Base-by-base conservation (phyloP, 2,797 vertebrate species). In the Chelon labrosus region DNA sequence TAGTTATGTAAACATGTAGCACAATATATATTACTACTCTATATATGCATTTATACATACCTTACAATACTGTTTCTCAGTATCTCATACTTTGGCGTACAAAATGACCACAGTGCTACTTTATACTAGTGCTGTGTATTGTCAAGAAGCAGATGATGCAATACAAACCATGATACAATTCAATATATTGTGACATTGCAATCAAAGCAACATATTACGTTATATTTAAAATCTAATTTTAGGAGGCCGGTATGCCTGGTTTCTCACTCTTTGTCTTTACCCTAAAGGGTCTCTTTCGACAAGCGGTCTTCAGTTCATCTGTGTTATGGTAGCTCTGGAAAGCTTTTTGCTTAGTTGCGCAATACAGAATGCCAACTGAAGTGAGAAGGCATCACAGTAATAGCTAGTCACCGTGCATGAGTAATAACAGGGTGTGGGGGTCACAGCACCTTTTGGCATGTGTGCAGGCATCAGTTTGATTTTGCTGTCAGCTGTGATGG, bases 311-410 rank as follows among this genome's bases (percentile, higher is more conserved):
- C 69, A 76, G 53, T 78, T 85, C 68, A 77, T 84, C 82, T 82
- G 50, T 72, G 69, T 75, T 77, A 69, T 55, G 63, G 70, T 64
- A 59, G 76, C 86, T 85, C 78, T 75, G 86, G 63, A 89, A 89
- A 90, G 81, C 84, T 85, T 87, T 88, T 86, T 86, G 79, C 83
- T 90, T 86, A 89, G 83, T 85, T 87, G 77, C 89, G 84, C 78
- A 84, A 84, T 73, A 80, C 68, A 65, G 25, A 80, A 79, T 75
- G 78, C 62, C 73, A 85, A 70, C 60, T 25, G 17, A 86, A 88
- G 66, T 86, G 77, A 79, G 80, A 84, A 71, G 70, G 71, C 75
- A 82, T 83, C 79, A 79, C 46, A 83, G 78, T 85, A 89, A 83
- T 83, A 81, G 84, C 77, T 64, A 74, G 68, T 83, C 85, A 81